phyloP scores from a whole-genome alignment of 2,888 invertebrate species.

The Sesamia inferens region DNA sequence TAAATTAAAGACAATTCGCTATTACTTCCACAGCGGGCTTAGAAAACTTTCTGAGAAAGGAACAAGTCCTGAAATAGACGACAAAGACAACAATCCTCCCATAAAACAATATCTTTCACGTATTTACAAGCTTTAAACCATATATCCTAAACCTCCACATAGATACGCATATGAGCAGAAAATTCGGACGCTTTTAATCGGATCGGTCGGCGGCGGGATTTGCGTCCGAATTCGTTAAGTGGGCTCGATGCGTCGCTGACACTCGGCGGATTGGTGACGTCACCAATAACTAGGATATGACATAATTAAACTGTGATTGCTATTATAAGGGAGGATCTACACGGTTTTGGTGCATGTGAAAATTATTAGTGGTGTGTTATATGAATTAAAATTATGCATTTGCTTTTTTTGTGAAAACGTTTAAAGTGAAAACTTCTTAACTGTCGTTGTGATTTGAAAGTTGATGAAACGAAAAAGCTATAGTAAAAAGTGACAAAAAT shows the following conservation, averaged over 20 bases:
- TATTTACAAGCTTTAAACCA: conserved; percentile 4
- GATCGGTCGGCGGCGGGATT: conserved; percentile 51
- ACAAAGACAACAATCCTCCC: not conserved
- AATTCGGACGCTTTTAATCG: conserved; percentile 56
- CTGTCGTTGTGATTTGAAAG: too few species aligned
- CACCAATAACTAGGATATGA: conserved; percentile 51
- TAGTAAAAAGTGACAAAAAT: too few species aligned
- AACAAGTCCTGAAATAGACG: too few species aligned
- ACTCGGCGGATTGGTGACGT: conserved; percentile 57
- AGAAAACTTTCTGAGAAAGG: not conserved
- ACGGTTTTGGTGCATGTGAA: not conserved
- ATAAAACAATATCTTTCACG: not conserved
- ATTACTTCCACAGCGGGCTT: not conserved
- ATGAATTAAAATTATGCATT: not conserved
- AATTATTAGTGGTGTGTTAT: not conserved
- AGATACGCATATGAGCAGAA: conserved; percentile 44
- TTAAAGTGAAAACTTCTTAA: not conserved
- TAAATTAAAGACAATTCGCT: not conserved
- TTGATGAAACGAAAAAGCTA: too few species aligned
- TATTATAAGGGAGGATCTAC: conserved; percentile 20
- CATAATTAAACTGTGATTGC: conserved; percentile 49
- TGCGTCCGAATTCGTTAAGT: conserved; percentile 61
- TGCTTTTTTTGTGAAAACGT: too few species aligned
- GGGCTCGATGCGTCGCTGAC: conserved; percentile 59
- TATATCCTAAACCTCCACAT: conserved; percentile 14